Conservation (phyloP, 2,888 invertebrate species). For the Nebria salina region DNA sequence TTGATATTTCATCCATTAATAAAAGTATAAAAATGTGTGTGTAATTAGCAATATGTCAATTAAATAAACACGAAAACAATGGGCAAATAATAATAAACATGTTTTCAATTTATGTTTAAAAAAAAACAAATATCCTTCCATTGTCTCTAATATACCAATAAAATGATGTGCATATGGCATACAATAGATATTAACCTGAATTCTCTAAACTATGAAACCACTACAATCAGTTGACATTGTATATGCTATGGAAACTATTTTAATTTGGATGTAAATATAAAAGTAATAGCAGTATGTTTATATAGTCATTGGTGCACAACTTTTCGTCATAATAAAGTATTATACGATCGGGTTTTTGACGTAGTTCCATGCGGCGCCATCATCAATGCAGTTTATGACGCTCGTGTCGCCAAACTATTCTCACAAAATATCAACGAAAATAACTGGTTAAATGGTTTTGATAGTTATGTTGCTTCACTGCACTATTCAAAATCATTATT, state of each 20-base stretch:
- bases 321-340: constrained; percentile 12
- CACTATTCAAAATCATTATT: not conserved
- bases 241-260: not conserved
- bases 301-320: constrained; percentile 7
- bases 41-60: no score
- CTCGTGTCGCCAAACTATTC: not conserved
- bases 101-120: not conserved
- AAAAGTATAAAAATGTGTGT: no score
- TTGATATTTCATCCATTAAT: no score
- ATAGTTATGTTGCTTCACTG: not conserved
- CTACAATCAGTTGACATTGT: constrained; percentile 11
- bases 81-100: not conserved
- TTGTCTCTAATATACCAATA: not conserved
- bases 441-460: constrained; percentile 10
- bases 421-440: constrained; percentile 3
- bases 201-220: not conserved
- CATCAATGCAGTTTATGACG: constrained; percentile 9
- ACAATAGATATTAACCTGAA: not conserved
- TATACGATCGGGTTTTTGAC: constrained; percentile 15
- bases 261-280: constrained; percentile 13
- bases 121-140: not conserved
- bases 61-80: no score
- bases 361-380: constrained; percentile 10
- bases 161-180: not conserved
- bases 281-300: constrained; percentile 7